Base-by-base conservation (phyloP, 2,888 invertebrate species). In the Acleris cristana region DNA sequence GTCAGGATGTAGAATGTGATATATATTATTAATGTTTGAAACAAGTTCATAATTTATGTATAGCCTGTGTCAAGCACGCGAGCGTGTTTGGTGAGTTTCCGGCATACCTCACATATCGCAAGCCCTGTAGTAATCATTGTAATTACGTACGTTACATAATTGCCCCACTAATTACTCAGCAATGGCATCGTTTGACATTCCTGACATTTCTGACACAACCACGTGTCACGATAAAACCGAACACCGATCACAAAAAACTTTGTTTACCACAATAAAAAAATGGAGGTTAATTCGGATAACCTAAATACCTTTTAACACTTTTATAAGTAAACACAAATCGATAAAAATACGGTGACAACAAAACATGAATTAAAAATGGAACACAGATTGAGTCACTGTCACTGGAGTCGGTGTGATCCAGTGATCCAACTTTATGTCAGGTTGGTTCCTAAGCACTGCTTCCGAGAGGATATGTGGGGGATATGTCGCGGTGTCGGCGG, bases 121-220 rank as follows among this genome's bases (percentile, higher is more conserved):
- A 52, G 21, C 52, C 44, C 62, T 53, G 23, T 44, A 55, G 23
- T 44, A 60, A 56, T 67, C 49, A 63, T 58, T 19, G 58, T 67
- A 58, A 67, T 53, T 76, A 74, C 70, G 72, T 72, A 69, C 70
- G 79, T 85, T 84, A 82, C 81, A 83, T 82, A 81, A 85, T 83
- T 84, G 80, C 82, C 82, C 78, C 80, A 79, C 81, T 83, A 84
- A 85, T 85, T 82, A 80, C 82, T 78, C 76, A 76, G 70, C 73
- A 73, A 72, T 70, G 44, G 69, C 73, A 71, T 69, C 51, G 62
- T 49, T 52, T 62, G 67, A 53, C 62, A 52, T 26, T 55, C 14
- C 40, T 49, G 21, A 53, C 45, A 66, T 57, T 56, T 45, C 23
- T 44, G 56, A 65, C n/a, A 55, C 23, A 53, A 51, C 72, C 79